Evolutionary conservation across 2,797 vertebrate genomes (phyloP), one percentile per base, ranked within the genome.

Genomic region (Chrosomus eos): DNA sequence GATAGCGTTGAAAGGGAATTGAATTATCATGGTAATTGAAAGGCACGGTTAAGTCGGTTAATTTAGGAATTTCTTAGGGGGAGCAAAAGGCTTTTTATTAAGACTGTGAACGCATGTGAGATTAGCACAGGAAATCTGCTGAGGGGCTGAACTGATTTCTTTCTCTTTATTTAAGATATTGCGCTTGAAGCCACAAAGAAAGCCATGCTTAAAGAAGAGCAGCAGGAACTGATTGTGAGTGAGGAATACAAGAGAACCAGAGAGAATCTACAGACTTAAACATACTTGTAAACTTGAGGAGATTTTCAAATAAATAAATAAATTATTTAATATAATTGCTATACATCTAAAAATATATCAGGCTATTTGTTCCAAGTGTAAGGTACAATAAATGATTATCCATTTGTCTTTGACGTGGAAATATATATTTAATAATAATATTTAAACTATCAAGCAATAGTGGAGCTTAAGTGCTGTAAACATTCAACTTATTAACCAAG

Each of bases 91-190:
- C 51, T 55, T 75, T 36, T n/a, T 48, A 68, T 80, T 36, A 68
- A 33, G 48, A 36, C 26, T 21, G 60, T 51, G 19, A 80, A 68
- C 10, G 28, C 33, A 53, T 81, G 13, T 26, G n/a, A 80, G 79
- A 67, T 70, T 68, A 81, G 64, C 23, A 31, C 23, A 33, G 58
- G 28, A 21, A 64, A 64, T 64, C 26, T 53, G 40, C 43, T 16
- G 74, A 74, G 40, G 45, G 23, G 19, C 19, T 77, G 33, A 77
- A 58, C 64, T 78, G 6, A 84, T 77, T 40, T 28, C 26, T 64
- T 1, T 1, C 73, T 48, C 58, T 66, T 48, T 45, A 51, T 31
- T 51, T 0, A 26, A 38, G 23, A 40, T 72, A 23, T 73, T n/a
- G 18, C 19, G 18, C 26, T 73, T 21, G 45, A 73, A 51, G 66